Evolutionary conservation across 2,113 vertebrate genomes (phyloP).

Genomic region (Pangasianodon hypophthalmus): DNA sequence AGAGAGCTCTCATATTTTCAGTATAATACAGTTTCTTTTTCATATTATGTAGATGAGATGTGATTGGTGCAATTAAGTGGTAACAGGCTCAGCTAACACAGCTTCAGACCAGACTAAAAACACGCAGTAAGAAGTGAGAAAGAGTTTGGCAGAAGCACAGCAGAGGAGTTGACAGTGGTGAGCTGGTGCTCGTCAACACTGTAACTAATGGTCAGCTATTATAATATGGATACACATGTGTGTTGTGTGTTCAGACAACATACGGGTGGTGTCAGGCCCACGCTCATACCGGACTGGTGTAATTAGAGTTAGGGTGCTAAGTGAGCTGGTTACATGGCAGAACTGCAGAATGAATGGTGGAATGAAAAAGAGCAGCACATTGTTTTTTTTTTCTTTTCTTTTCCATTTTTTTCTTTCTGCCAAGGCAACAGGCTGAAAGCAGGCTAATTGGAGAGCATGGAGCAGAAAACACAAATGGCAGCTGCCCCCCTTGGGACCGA

Average conservation of each 20-base stretch:
- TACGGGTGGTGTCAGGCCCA: background rate
- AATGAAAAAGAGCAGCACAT: conserved; percentile 45
- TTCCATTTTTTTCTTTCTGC: conserved; percentile 27
- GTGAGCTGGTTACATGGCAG: conserved; percentile 70
- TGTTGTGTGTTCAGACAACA: background rate
- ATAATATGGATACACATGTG: background rate
- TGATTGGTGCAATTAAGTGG: conserved; percentile 8
- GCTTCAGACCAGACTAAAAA: background rate
- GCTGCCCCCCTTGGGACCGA: conserved; percentile 61
- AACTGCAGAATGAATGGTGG: conserved; percentile 65
- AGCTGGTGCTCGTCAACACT: background rate
- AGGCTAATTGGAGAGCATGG: conserved; percentile 72
- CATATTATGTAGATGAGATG: conserved; percentile 18
- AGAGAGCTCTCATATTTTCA: background rate
- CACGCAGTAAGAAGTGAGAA: background rate
- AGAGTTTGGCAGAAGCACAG: background rate
- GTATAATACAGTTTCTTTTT: background rate
- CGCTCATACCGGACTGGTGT: conserved; percentile 44
- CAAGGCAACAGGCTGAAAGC: conserved; percentile 72
- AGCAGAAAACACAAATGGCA: conserved; percentile 68
- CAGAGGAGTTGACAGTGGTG: background rate
- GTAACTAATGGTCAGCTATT: conserved; percentile 13
- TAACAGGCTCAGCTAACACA: background rate
- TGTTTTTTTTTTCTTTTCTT: background rate
- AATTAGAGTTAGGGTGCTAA: conserved; percentile 73